Conservation (phyloP, 2,888 invertebrate genomes). For the Linnaemya vulpina region DNA sequence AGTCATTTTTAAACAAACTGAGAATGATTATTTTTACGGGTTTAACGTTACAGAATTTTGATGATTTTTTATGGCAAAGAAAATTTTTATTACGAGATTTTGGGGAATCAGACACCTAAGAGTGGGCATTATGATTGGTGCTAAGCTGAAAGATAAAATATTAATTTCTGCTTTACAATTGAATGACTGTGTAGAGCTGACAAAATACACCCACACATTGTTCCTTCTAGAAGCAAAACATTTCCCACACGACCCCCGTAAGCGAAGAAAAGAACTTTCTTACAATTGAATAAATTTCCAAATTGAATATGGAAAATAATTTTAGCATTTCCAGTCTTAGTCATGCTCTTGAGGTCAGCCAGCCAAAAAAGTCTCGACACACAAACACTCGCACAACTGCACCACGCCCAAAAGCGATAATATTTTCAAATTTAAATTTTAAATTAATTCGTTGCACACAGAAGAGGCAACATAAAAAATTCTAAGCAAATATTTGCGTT, state of each 20-base stretch:
- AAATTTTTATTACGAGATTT: too few species aligned
- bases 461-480: background rate
- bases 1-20: too few species aligned
- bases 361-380: constrained; percentile 10
- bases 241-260: background rate
- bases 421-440: constrained; percentile 39
- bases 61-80: too few species aligned
- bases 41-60: too few species aligned
- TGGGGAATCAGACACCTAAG: too few species aligned
- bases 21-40: too few species aligned
- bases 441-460: constrained; percentile 11
- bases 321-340: background rate
- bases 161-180: too few species aligned
- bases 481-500: constrained; percentile 44
- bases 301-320: constrained; percentile 5
- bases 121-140: too few species aligned
- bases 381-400: background rate
- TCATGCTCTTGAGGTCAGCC: constrained; percentile 14
- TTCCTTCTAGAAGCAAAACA: too few species aligned
- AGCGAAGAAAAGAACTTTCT: background rate
- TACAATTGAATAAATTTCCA: background rate
- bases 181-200: too few species aligned
- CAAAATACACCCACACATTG: too few species aligned
- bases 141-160: too few species aligned
- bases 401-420: constrained; percentile 47